Percentiles rank a stretch among this genome's conserved stretches.
Evolutionary conservation across 1,140 invertebrate genomes (phyloP).

Genomic region (Akabosia matsudoensis): DNA sequence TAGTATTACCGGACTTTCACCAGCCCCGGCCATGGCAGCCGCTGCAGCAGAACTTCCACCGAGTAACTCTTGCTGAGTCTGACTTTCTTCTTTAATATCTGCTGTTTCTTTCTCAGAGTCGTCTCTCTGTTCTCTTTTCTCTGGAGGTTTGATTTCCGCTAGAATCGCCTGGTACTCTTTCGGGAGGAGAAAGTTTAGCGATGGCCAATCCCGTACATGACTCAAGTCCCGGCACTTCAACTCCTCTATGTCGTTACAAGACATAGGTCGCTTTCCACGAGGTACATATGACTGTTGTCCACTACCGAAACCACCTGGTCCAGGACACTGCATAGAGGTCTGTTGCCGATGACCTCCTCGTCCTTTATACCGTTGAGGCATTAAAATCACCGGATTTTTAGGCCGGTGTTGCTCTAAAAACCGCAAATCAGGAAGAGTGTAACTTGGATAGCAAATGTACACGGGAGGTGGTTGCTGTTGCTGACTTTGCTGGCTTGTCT

Average conservation of each 20-base stretch:
- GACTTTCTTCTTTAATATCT: conserved; percentile 24
- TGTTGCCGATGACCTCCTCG: background rate
- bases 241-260: conserved; percentile 76
- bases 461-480: conserved; percentile 58
- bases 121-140: conserved; percentile 47
- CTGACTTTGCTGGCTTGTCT: background rate
- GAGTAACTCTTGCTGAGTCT: background rate
- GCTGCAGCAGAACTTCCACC: conserved; percentile 15
- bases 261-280: conserved; percentile 63
- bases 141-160: conserved; percentile 59
- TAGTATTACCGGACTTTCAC: conserved; percentile 24
- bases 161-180: conserved; percentile 69
- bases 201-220: conserved; percentile 87
- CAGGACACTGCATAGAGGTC: background rate
- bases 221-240: conserved; percentile 73
- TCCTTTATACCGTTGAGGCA: conserved; percentile 54
- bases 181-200: conserved; percentile 78
- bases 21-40: background rate
- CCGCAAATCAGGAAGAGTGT: conserved; percentile 80
- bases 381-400: conserved; percentile 56
- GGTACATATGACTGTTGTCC: conserved; percentile 46
- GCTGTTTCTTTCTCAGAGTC: conserved; percentile 43
- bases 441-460: conserved; percentile 87
- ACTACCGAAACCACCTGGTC: background rate
- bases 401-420: conserved; percentile 63